Evolutionary conservation across 2,113 vertebrate genomes (phyloP), one percentile per base, ranked within the genome.

Genomic region (Scartelaos histophorus): DNA sequence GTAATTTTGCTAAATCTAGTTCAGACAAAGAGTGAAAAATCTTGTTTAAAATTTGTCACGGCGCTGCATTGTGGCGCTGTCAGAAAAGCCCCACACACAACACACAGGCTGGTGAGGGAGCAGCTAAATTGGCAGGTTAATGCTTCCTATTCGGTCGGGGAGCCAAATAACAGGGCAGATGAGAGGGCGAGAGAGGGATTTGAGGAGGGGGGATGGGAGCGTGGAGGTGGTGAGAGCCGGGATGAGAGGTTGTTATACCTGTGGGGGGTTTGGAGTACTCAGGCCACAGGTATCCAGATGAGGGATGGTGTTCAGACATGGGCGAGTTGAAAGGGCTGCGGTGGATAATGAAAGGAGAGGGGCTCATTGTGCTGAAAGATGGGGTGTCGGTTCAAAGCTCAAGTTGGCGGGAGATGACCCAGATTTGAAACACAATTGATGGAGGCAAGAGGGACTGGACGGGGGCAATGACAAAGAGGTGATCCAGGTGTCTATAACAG

Each of bases 231-330:
- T 89, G 88, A 91, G 83, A 81, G 83, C 51, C 1, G 51, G 78
- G 87, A 88, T 87, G 81, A 91, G 90, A 85, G 88, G 87, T 77
- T 88, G 84, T 89, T 85, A 83, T 76, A 78, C 74, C n/a, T 7
- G 47, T 35, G 51, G 49, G 78, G 78, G 76, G 61, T 82, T 60
- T 70, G 76, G 86, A 87, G 81, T 79, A 81, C 19, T 9, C 13
- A 74, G 82, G 67, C 82, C 80, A 87, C 84, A 90, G 90, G 81
- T 90, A 91, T 75, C 78, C 74, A 70, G 67, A 84, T 83, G 79
- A 89, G 83, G 84, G 78, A 85, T 89, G 83, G 81, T 82, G 82
- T 78, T 82, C 74, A 82, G 80, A 76, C 73, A 78, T 68, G 15
- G 84, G 83, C 80, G 86, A 81, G 86, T 71, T 60, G 85, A 76